Percentiles rank a stretch among this genome's conserved stretches.
Conservation (phyloP, 1,140 invertebrate genomes). For the Radopholus similis region DNA sequence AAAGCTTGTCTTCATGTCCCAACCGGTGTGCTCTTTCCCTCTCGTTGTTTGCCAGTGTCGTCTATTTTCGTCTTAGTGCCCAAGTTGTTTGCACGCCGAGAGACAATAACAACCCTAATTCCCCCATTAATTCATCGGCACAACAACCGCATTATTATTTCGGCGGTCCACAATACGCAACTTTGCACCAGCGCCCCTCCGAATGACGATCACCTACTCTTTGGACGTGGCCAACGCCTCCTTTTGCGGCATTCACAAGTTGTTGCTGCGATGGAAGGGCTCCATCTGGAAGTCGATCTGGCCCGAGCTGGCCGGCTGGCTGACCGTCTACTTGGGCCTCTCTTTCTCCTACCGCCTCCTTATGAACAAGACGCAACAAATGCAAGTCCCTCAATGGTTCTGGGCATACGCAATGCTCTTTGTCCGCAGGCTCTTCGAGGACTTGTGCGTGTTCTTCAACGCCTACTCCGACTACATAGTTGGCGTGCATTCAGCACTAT, state of each 20-base stretch:
- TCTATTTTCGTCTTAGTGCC: too few species aligned
- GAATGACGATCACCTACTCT: constrained; percentile 60
- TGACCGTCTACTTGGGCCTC: constrained; percentile 39
- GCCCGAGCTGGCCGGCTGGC: constrained; percentile 54
- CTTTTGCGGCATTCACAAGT: constrained; percentile 51
- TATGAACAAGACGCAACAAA: constrained; percentile 47
- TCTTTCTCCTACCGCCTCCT: constrained; percentile 45
- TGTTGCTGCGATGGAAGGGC: constrained; percentile 66
- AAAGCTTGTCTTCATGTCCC: too few species aligned
- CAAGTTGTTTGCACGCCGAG: too few species aligned
- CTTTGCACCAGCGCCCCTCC: too few species aligned
- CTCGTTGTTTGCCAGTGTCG: too few species aligned
- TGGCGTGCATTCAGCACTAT: constrained; percentile 1
- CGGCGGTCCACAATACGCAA: too few species aligned
- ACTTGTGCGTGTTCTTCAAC: constrained; percentile 51
- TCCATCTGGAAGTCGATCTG: constrained; percentile 59
- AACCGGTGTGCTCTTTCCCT: too few species aligned
- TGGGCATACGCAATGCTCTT: constrained; percentile 3
- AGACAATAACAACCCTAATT: too few species aligned
- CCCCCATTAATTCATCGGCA: too few species aligned
- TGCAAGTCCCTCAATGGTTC: constrained; percentile 27
- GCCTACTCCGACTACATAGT: constrained; percentile 47
- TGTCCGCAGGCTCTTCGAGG: constrained; percentile 48
- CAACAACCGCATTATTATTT: too few species aligned
- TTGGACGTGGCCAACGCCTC: constrained; percentile 56